Evolutionary conservation across 2,888 invertebrate genomes (phyloP).

Genomic region (Acleris holmiana): DNA sequence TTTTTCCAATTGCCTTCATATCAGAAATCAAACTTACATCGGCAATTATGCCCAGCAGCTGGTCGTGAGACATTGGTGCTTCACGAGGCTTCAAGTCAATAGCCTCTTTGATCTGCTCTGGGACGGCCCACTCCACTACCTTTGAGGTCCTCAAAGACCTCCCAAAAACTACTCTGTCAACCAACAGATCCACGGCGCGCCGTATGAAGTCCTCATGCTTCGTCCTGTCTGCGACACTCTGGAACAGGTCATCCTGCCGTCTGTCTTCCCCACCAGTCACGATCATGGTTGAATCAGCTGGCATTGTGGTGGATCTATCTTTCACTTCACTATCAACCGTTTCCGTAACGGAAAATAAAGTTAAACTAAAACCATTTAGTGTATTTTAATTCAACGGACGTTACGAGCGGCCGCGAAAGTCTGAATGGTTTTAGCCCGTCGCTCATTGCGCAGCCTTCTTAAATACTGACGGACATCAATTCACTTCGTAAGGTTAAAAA

Average conservation of each 20-base stretch:
- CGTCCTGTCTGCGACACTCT: constrained; percentile 86
- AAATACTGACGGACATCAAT: constrained; percentile 74
- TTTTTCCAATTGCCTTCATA: constrained; percentile 4
- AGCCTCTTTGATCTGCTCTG: constrained; percentile 87
- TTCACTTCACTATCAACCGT: constrained; percentile 50
- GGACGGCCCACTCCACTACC: constrained; percentile 93
- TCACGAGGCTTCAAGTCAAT: constrained; percentile 87
- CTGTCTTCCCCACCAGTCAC: constrained; percentile 60
- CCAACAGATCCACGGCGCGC: constrained; percentile 87
- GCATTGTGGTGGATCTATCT: constrained; percentile 59
- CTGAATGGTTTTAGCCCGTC: constrained; percentile 67
- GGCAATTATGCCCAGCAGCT: constrained; percentile 86
- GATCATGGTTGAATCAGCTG: constrained; percentile 76
- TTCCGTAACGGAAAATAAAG: constrained; percentile 46
- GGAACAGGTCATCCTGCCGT: constrained; percentile 68
- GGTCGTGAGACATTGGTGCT: constrained; percentile 86
- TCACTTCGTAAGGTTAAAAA: constrained; percentile 74
- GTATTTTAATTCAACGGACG: constrained; percentile 44
- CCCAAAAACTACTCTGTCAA: constrained; percentile 90
- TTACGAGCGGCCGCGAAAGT: constrained; percentile 70
- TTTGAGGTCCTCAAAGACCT: constrained; percentile 88
- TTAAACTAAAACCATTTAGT: constrained; percentile 51
- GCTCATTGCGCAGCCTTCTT: constrained; percentile 69
- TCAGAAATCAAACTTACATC: constrained; percentile 83
- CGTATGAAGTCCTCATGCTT: constrained; percentile 90